Evolutionary conservation across 2,888 invertebrate species (phyloP).

Genomic region (Drosophila barbarae): DNA sequence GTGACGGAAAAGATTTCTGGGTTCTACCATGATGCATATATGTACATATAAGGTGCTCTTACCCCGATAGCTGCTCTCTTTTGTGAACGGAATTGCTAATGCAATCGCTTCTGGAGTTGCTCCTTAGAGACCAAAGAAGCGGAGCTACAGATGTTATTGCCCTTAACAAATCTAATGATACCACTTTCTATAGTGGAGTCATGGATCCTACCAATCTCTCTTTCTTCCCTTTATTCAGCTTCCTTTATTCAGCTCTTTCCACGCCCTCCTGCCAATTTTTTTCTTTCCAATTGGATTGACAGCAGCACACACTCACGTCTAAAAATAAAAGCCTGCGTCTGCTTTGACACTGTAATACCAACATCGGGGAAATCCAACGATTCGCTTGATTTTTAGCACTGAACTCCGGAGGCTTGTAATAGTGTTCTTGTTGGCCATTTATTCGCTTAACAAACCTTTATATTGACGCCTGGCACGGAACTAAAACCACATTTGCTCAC

Average conservation of each 20-base stretch:
- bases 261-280: slow-evolving; percentile 45
- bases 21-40: background rate
- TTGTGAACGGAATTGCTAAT: background rate
- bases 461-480: slow-evolving; percentile 37
- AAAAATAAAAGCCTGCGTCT: slow-evolving; percentile 48
- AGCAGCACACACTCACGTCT: slow-evolving; percentile 28
- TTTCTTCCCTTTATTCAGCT: no score
- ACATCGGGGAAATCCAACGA: slow-evolving; percentile 4
- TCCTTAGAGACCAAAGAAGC: background rate
- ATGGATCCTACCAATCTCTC: background rate
- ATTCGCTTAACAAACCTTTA: slow-evolving; percentile 8
- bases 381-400: slow-evolving; percentile 2
- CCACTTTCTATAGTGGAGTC: background rate
- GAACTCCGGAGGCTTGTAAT: slow-evolving; percentile 12
- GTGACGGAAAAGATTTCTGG: background rate
- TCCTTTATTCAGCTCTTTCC: background rate
- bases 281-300: slow-evolving; percentile 33
- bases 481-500: slow-evolving; percentile 46
- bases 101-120: background rate
- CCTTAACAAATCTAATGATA: background rate
- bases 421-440: slow-evolving; percentile 6
- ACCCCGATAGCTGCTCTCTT: background rate
- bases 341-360: slow-evolving; percentile 42
- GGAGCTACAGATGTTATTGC: background rate
- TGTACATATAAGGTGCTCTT: background rate